Conservation (phyloP, 2,888 invertebrate species). For the Notocelia uddmanniana region DNA sequence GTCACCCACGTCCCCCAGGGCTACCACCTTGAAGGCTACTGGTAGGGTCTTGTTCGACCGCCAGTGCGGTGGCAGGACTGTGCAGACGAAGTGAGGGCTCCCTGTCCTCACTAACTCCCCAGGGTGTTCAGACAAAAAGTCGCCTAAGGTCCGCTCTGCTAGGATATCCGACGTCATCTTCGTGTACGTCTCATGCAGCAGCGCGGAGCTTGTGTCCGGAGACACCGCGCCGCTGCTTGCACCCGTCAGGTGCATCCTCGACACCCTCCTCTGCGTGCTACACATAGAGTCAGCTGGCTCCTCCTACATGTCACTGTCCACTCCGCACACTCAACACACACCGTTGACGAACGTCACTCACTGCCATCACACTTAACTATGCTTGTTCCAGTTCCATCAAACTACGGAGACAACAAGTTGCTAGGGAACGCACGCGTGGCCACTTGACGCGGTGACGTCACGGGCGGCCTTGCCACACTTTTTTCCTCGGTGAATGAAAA, state of each 20-base stretch:
- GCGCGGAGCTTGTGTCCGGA: slow-evolving; percentile 89
- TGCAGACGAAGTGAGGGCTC: slow-evolving; percentile 98
- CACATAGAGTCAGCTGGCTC: slow-evolving; percentile 75
- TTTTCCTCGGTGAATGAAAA: slow-evolving; percentile 88
- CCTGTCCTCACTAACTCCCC: slow-evolving; percentile 96
- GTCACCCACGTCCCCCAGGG: slow-evolving; percentile 97
- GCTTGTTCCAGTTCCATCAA: slow-evolving; percentile 55
- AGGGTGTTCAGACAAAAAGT: slow-evolving; percentile 95
- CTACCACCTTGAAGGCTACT: slow-evolving; percentile 98
- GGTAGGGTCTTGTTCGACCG: slow-evolving; percentile 99
- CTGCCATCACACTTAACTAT: slow-evolving; percentile 56
- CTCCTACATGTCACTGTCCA: slow-evolving; percentile 72
- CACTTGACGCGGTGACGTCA: slow-evolving; percentile 84
- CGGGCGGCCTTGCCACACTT: slow-evolving; percentile 86
- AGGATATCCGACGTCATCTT: slow-evolving; percentile 96
- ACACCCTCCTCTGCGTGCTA: slow-evolving; percentile 82
- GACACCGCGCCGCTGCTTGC: slow-evolving; percentile 86
- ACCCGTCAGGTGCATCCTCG: slow-evolving; percentile 85
- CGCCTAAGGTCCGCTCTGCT: slow-evolving; percentile 94
- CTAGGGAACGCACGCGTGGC: slow-evolving; percentile 83
- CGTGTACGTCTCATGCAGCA: slow-evolving; percentile 93
- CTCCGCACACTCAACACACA: slow-evolving; percentile 63
- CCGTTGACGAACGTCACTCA: slow-evolving; percentile 61
- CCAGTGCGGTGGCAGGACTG: slow-evolving; percentile 98
- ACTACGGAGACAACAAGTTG: slow-evolving; percentile 71